phyloP scores from a whole-genome alignment of 2,888 invertebrate genomes.

The Adelognathus sp. region DNA sequence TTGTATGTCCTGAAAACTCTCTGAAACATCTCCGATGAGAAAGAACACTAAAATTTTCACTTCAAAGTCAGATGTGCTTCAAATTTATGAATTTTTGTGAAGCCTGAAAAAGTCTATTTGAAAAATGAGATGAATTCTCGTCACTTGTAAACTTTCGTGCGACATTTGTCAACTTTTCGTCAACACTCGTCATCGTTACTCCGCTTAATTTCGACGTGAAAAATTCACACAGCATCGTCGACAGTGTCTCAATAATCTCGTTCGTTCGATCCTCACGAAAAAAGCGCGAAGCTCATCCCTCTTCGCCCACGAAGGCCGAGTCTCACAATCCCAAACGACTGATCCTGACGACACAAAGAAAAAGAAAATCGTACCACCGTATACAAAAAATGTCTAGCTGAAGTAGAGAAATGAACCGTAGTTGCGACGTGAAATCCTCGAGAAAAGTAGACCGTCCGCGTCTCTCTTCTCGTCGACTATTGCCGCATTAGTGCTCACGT shows the following conservation, averaged over 20 bases:
- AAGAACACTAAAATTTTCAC: no score
- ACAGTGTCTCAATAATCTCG: background rate
- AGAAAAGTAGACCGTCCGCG: slow-evolving; percentile 32
- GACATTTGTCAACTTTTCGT: background rate
- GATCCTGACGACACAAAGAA: slow-evolving; percentile 22
- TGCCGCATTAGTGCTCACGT: background rate
- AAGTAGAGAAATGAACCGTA: slow-evolving; percentile 32
- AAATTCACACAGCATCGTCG: background rate
- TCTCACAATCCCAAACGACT: slow-evolving; percentile 24
- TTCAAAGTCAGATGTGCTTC: no score
- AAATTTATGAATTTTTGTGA: no score
- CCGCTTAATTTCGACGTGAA: background rate
- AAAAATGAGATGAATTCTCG: no score
- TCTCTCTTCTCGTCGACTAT: slow-evolving; percentile 37
- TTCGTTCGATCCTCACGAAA: background rate
- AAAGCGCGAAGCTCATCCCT: background rate
- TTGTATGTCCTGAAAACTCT: no score
- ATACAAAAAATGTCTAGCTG: slow-evolving; percentile 23
- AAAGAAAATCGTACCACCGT: slow-evolving; percentile 5
- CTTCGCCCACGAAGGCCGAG: background rate
- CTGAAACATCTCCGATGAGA: no score
- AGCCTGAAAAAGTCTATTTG: no score
- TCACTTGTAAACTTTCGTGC: no score
- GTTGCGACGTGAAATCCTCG: slow-evolving; percentile 29
- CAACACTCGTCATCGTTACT: background rate